These are phyloP conservation scores for Monochamus saltuarius DNA, from an alignment of 1,140 invertebrate species.

Conservation along the genomic window DNA sequence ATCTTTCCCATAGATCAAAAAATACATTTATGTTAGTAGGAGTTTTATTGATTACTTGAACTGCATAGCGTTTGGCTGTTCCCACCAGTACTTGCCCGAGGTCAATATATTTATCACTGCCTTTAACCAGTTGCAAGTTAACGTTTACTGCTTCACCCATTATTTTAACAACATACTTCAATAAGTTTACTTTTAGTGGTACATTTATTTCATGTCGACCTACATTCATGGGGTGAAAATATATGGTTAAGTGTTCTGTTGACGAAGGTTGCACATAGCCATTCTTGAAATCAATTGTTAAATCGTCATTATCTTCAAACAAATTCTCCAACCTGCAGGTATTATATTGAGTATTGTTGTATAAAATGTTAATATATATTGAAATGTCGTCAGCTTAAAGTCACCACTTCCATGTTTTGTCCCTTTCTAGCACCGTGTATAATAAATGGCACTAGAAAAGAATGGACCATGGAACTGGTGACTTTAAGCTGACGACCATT, in stretches of 20 bases:
- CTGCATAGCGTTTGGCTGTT: constrained; percentile 35
- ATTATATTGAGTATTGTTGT: no score
- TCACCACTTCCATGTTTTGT: no score
- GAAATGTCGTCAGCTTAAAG: no score
- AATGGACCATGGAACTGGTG: no score
- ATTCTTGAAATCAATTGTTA: constrained; percentile 42
- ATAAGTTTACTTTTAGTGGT: constrained; percentile 46
- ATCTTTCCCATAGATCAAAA: constrained; percentile 27
- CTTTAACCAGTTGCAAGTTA: constrained; percentile 48
- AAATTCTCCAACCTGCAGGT: constrained; percentile 48
- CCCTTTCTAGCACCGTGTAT: no score
- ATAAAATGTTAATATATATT: no score
- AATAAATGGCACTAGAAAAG: no score
- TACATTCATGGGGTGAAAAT: constrained; percentile 48
- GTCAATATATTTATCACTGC: constrained; percentile 49
- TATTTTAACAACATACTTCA: constrained; percentile 43
- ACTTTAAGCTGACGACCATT: no score
- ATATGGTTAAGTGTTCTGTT: constrained; percentile 42
- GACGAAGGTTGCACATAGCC: constrained; percentile 36
- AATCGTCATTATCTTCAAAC: constrained; percentile 40
- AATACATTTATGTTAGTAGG: constrained; percentile 25
- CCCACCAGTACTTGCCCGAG: constrained; percentile 46
- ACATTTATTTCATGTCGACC: constrained; percentile 44
- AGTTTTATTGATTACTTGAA: constrained; percentile 50
- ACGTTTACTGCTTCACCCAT: constrained; percentile 50